Conservation (phyloP, 2,797 vertebrate genomes). For the Muscicapa striata region DNA sequence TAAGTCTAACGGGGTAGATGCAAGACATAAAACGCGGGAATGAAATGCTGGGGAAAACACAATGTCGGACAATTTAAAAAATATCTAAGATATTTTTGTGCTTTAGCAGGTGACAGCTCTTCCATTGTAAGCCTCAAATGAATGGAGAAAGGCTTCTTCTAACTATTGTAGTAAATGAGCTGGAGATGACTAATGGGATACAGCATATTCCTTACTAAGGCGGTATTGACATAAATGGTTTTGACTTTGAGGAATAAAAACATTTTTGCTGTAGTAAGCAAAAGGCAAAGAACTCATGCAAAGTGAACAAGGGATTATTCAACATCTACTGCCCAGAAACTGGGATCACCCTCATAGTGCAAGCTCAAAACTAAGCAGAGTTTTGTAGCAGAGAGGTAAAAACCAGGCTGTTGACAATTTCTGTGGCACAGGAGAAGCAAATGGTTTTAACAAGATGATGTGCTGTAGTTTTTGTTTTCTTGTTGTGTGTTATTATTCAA, state of each 20-base stretch:
- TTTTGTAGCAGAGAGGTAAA: not conserved
- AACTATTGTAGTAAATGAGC: not conserved
- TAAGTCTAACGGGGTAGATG: not conserved
- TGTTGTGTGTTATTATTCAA: not conserved
- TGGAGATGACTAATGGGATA: not conserved
- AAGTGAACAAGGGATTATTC: not conserved
- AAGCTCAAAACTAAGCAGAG: not conserved
- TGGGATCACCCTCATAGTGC: not conserved
- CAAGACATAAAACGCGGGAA: not conserved
- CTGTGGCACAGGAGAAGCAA: not conserved
- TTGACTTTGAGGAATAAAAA: constrained; percentile 9
- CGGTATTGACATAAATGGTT: not conserved
- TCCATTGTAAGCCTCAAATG: not conserved
- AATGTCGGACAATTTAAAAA: not conserved
- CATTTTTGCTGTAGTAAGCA: not conserved
- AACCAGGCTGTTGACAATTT: not conserved
- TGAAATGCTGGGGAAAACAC: not conserved
- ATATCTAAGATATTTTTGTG: not conserved
- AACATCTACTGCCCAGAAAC: not conserved
- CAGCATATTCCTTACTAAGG: not conserved
- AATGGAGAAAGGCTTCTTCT: not conserved
- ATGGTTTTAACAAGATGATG: not conserved
- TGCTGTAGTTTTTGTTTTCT: not conserved
- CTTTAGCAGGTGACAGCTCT: not conserved
- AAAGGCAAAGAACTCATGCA: not conserved